Evolutionary conservation across 2,797 vertebrate species (phyloP).

Genomic region (Bovichtus diacanthus): DNA sequence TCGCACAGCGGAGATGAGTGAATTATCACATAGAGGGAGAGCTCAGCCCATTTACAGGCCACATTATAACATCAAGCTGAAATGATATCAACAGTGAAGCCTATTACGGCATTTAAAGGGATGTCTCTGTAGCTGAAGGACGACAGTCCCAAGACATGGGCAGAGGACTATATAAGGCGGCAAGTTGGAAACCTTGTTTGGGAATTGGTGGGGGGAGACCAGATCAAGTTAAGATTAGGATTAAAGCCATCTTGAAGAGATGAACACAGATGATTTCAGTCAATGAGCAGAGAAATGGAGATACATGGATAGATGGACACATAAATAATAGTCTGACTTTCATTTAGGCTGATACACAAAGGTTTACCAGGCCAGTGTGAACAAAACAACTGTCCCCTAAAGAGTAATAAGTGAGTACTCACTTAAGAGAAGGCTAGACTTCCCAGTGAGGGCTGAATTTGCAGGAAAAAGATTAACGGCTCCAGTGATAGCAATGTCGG

Average conservation of each 20-base stretch:
- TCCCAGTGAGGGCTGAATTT: not conserved
- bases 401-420: not conserved
- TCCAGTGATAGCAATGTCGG: not conserved
- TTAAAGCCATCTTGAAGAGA: constrained; percentile 22
- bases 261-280: not conserved
- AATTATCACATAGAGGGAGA: constrained; percentile 3
- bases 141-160: constrained; percentile 18
- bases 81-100: constrained; percentile 36
- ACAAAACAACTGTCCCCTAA: not conserved
- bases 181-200: not conserved
- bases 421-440: not conserved
- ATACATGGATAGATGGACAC: not conserved
- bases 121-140: constrained; percentile 23
- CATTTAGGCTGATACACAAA: not conserved
- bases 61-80: constrained; percentile 48
- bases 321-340: not conserved
- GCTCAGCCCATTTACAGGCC: constrained; percentile 40
- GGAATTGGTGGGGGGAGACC: not conserved
- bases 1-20: constrained; percentile 22
- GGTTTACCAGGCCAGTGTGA: not conserved
- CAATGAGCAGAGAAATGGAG: not conserved
- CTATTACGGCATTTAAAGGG: constrained; percentile 26
- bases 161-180: constrained; percentile 23
- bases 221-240: constrained; percentile 49
- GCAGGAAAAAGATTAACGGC: not conserved